A percentile compares a stretch with the other conserved stretches of the same genome.
These are phyloP conservation scores for Microhierax caerulescens DNA, from an alignment of 2,797 vertebrate species.

Conservation along the genomic window DNA sequence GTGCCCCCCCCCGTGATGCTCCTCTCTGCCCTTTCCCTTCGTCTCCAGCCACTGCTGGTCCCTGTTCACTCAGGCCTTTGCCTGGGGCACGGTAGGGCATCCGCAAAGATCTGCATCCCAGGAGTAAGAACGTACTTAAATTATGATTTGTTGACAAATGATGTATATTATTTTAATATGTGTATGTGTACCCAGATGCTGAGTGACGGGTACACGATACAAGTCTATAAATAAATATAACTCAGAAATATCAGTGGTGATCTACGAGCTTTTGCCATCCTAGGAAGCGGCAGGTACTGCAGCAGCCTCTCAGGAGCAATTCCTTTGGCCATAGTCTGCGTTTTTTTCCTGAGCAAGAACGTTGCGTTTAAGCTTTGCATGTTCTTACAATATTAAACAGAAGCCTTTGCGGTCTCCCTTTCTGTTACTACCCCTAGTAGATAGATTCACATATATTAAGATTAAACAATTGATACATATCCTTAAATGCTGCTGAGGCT, in stretches of 20 bases:
- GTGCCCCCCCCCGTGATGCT: not conserved
- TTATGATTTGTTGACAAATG: not conserved
- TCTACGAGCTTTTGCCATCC: not conserved
- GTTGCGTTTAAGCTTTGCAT: not conserved
- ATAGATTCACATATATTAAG: not conserved
- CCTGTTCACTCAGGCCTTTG: not conserved
- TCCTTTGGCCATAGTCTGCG: not conserved
- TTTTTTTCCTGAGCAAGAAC: not conserved
- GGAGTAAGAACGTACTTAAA: not conserved
- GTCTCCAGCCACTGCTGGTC: not conserved
- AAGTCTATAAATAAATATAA: not conserved
- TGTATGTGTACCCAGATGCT: not conserved
- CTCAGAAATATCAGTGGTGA: not conserved
- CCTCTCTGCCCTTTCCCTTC: not conserved
- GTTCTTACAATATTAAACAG: not conserved
- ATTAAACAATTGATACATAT: not conserved
- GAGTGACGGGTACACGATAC: not conserved
- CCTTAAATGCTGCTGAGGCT: accelerated
- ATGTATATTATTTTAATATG: not conserved
- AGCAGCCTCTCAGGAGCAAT: not conserved
- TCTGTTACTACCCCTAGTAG: not conserved
- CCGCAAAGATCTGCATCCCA: not conserved
- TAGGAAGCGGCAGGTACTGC: not conserved
- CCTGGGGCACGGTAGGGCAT: not conserved
- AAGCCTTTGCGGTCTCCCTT: not conserved